Evolutionary conservation across 2,113 vertebrate species (phyloP).

Genomic region (Toxotes chatareus): DNA sequence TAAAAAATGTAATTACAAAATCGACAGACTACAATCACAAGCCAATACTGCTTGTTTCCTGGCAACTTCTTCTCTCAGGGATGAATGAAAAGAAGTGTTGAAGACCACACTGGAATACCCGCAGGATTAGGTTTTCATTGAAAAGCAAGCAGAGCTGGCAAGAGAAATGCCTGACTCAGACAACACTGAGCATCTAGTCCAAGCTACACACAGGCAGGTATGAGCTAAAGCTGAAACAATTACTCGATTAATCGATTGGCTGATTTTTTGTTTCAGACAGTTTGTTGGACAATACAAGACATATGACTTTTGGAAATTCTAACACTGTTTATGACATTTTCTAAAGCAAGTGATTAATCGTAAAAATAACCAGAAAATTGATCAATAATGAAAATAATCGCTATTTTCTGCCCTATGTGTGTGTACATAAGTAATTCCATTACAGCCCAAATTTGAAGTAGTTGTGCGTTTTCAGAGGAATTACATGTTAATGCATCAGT

Average conservation of each 20-base stretch:
- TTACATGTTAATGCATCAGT: neutral
- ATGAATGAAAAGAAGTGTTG: slow-evolving; percentile 53
- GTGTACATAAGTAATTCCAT: neutral
- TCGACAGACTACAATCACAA: slow-evolving; percentile 33
- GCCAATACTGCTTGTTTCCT: slow-evolving; percentile 50
- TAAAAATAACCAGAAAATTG: neutral
- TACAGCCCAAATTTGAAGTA: neutral
- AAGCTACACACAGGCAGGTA: neutral
- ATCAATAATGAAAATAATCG: neutral
- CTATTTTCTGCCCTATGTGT: no score
- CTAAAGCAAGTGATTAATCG: neutral
- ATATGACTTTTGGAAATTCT: neutral
- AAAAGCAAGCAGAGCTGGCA: slow-evolving; percentile 4
- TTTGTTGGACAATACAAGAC: neutral
- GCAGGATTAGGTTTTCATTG: slow-evolving; percentile 41
- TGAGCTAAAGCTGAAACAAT: neutral
- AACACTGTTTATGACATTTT: neutral
- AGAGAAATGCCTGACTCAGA: slow-evolving; percentile 17
- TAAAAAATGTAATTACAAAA: slow-evolving; percentile 33
- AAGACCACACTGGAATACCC: slow-evolving; percentile 15
- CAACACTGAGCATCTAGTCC: slow-evolving; percentile 2
- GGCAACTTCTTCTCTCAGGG: slow-evolving; percentile 51
- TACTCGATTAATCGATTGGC: no score
- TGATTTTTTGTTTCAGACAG: neutral
- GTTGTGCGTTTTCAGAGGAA: neutral